Evolutionary conservation across 2,888 invertebrate species (phyloP).

Genomic region (Drosophila tanythrix): DNA sequence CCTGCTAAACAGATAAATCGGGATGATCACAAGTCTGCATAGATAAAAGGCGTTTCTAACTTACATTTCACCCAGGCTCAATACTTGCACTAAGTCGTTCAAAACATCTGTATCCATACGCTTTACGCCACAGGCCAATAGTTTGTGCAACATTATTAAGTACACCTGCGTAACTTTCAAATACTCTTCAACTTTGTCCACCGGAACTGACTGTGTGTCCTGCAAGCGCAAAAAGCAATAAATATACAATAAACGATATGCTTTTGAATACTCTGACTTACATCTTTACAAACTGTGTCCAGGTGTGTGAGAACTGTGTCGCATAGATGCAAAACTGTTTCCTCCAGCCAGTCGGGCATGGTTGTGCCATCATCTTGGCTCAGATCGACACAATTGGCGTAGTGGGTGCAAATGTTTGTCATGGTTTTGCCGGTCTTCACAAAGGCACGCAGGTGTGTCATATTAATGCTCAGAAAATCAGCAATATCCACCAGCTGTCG

Average conservation of each 20-base stretch:
- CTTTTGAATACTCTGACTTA: constrained; percentile 4
- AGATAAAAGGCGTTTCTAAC: background rate
- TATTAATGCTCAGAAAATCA: constrained; percentile 27
- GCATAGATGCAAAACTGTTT: constrained; percentile 55
- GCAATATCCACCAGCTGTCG: constrained; percentile 53
- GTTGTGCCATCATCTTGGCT: background rate
- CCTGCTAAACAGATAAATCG: constrained; percentile 37
- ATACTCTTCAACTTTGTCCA: constrained; percentile 59
- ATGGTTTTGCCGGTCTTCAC: constrained; percentile 68
- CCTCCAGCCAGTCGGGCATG: constrained; percentile 54
- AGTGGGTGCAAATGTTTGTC: constrained; percentile 56
- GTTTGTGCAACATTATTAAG: constrained; percentile 61
- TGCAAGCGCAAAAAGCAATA: constrained; percentile 19
- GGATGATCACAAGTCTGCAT: background rate
- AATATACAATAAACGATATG: background rate
- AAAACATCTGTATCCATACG: constrained; percentile 73
- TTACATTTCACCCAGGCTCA: constrained; percentile 44
- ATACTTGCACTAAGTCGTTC: constrained; percentile 37
- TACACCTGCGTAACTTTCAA: constrained; percentile 64
- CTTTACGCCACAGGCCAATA: constrained; percentile 44
- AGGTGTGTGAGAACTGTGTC: constrained; percentile 52
- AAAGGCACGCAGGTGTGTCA: constrained; percentile 41
- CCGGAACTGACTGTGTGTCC: constrained; percentile 41
- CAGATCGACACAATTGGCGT: constrained; percentile 3
- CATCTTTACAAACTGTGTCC: constrained; percentile 34